Evolutionary conservation across 1,140 invertebrate genomes (phyloP), one percentile per base, ranked within the genome.

Genomic region (Galleria mellonella): DNA sequence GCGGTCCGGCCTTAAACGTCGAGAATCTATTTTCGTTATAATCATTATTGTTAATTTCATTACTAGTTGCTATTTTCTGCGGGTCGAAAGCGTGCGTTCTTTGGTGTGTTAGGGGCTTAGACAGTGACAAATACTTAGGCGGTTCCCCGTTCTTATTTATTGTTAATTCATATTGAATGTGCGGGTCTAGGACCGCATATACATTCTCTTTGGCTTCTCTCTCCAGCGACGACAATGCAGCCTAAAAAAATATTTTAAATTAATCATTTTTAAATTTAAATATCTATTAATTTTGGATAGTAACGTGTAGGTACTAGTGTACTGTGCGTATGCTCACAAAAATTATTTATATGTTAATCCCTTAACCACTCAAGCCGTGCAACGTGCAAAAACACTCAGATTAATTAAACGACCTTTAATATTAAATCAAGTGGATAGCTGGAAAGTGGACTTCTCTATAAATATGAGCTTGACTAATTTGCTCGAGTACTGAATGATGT

Each of bases 201-300:
- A 87, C 82, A 59, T 86, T 85, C 66, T 87, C 86, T 81, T 86
- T 87, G 75, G 79, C 77, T 83, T 83, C 76, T 74, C 62, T 70
- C 56, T 81, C 77, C 68, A 83, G 62, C 63, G 79, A 71, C 51
- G 72, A 59, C 35, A 78, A 64, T 51, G 72, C 71, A 64, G 73
- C 82, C 84, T 87, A 49, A 35, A 57, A 32, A 56, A 50, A 52
- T 33, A 35, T 33, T 1, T 3, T 3, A 23, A 23, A 23, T 23
- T 23, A 23, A 3, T 23, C 17, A 3, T 6, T 23, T 23, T 23
- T 2, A 23, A 23, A 23, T 6, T 3, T 3, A 23, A 2, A 23
- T 23, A 23, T 23, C 2, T 23, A 3, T 3, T 23, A 23, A 6
- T 23, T 23, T 23, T 6, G 6, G 17, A 6, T 23, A 23, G 17